phyloP scores from a whole-genome alignment of 2,797 vertebrate species.

The Enteromius viviparus region DNA sequence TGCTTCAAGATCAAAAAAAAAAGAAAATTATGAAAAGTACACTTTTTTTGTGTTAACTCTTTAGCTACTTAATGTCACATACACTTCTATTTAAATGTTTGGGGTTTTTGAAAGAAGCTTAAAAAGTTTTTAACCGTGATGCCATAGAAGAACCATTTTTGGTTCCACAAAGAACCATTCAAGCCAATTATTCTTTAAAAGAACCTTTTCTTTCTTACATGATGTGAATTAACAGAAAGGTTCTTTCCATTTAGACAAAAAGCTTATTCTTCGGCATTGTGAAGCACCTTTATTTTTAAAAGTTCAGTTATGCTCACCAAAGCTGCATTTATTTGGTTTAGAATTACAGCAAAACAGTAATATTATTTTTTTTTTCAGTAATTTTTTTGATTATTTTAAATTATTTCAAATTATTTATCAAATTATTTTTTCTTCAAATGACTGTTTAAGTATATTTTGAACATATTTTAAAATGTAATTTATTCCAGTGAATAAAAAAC shows the following conservation, averaged over 20 bases:
- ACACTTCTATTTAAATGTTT: neutral
- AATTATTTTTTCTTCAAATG: neutral
- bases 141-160: too few species aligned
- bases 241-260: too few species aligned
- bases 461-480: neutral
- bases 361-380: neutral
- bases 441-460: neutral
- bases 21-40: too few species aligned
- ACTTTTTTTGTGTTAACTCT: neutral
- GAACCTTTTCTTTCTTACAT: too few species aligned
- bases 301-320: neutral
- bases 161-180: too few species aligned
- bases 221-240: too few species aligned
- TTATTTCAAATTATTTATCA: too few species aligned
- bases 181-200: too few species aligned
- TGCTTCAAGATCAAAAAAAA: conserved; percentile 34
- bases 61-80: neutral
- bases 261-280: too few species aligned
- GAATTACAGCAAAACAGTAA: neutral
- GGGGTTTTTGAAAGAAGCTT: neutral
- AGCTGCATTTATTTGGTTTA: neutral
- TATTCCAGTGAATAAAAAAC: neutral
- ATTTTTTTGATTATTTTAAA: too few species aligned
- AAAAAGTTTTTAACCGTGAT: too few species aligned
- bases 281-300: too few species aligned